Evolutionary conservation across 35 echinoderm and acorn worm genomes (phyloP).

Genomic region (Eucidaris tribuloides): DNA sequence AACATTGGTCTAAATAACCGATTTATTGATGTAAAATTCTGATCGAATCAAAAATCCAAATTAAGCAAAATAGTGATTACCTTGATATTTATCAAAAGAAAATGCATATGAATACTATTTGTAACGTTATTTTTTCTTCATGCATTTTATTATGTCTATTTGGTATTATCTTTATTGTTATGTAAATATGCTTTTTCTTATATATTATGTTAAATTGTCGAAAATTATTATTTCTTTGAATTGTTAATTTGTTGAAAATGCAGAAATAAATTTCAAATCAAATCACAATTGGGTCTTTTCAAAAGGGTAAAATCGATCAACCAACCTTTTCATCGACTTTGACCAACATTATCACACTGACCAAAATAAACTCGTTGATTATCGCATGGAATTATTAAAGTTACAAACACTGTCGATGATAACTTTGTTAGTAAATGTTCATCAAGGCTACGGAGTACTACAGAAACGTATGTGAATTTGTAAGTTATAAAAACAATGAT

Average conservation of each 20-base stretch:
- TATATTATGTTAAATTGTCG: neutral
- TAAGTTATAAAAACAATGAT: too few species aligned
- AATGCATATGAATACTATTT: neutral
- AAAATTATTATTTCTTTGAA: neutral
- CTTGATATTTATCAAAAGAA: neutral
- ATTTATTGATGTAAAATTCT: neutral
- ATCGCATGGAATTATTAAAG: too few species aligned
- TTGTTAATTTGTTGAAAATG: neutral
- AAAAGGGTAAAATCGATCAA: neutral
- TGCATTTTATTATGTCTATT: neutral
- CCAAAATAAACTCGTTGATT: too few species aligned
- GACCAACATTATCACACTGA: too few species aligned
- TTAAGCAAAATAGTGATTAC: neutral
- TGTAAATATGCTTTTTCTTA: neutral
- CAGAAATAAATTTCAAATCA: too few species aligned
- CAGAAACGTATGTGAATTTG: too few species aligned
- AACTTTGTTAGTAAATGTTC: too few species aligned
- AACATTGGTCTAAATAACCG: too few species aligned
- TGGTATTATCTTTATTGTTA: neutral
- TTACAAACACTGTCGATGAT: too few species aligned
- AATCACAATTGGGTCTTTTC: too few species aligned
- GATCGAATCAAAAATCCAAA: neutral
- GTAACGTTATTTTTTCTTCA: neutral
- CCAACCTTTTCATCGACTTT: too few species aligned
- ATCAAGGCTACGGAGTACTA: too few species aligned